Base-by-base conservation (phyloP, 2,797 vertebrate species). In the Falco concolor region DNA sequence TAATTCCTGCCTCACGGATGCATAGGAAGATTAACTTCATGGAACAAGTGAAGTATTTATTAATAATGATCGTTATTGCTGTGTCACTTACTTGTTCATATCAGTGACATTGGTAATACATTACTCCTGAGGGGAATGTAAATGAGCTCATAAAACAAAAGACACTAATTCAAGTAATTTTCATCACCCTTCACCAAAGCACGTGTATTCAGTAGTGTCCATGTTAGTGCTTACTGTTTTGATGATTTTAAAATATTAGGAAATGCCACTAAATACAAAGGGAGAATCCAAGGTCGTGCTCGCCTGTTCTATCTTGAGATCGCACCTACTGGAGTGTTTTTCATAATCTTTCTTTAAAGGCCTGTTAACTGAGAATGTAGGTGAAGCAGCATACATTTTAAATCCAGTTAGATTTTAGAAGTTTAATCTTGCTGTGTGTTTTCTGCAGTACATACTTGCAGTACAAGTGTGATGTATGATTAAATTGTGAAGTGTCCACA, bases 11-110 rank as follows among this genome's bases (percentile, higher is more conserved):
- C 89, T 88, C 52, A 9, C 1, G 44, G 73, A 54, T 88, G 47
- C 54, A 8, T 45, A 50, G 84, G 89, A 93, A 92, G 83, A 95
- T 95, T 94, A 96, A 94, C 91, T 91, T 94, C 77, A 23, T 78
- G 74, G 85, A 94, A 88, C 13, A 4, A 93, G 30, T 54, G 59
- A 92, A 92, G 84, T 91, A 86, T 96, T 95, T 93, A 84, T 95
- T 96, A 89, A 96, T 94, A 94, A 76, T 74, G 69, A 28, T 85
- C 2, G 2, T 78, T 96, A 89, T 47, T 86, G 92, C 25, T 94
- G 63, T 76, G 76, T 84, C 73, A 60, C 53, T 84, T 87, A 34
- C 85, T 88, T 81, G 52, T 79, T 95, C 76, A 13, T 42, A 56
- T 88, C 80, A 63, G 56, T 87, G 84, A 87, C 85, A 49, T 47